Base-by-base conservation (phyloP, 2,888 invertebrate genomes). In the Electrophaes corylata region DNA sequence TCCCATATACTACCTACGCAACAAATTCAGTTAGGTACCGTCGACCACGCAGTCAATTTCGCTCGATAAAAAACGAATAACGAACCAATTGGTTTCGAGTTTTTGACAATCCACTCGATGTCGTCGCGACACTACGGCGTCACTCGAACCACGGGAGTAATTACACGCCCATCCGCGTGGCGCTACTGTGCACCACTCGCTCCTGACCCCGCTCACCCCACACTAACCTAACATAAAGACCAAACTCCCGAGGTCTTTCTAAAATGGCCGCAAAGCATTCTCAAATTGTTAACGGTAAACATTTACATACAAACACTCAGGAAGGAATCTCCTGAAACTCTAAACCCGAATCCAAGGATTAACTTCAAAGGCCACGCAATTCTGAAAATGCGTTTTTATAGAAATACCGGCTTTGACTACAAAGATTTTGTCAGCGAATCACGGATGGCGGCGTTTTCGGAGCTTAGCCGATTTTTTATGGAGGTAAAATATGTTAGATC, bases 311-410 rank as follows among this genome's bases (percentile, higher is more conserved):
- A 76, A 76, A 77, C 73, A 71, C 71, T 75, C 61, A 62, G 65
- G 69, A 66, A 67, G 69, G 71, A 70, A 78, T 75, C 73, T 72
- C 69, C 66, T 67, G 69, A 70, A 72, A 74, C 71, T 69, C 72
- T 70, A 47, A 57, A 52, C 77, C 78, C 79, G 76, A 86, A 88
- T 84, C 86, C 83, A 75, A 62, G 88, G 88, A 89, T 89, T 89
- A 88, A 87, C 86, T 81, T 90, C 87, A 89, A 89, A 89, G 86
- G 75, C 72, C 75, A 72, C 70, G 72, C 82, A 79, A 86, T 88
- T 84, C 81, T 62, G 81, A 85, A 88, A 88, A 88, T 87, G 87
- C 86, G 84, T 89, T 88, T 88, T 89, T 87, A 87, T 84, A 85
- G 81, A 86, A 87, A 86, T 84, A 84, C 80, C 75, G 71, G 74